phyloP scores from a whole-genome alignment of 2,113 vertebrate species.

The Eublepharis macularius region DNA sequence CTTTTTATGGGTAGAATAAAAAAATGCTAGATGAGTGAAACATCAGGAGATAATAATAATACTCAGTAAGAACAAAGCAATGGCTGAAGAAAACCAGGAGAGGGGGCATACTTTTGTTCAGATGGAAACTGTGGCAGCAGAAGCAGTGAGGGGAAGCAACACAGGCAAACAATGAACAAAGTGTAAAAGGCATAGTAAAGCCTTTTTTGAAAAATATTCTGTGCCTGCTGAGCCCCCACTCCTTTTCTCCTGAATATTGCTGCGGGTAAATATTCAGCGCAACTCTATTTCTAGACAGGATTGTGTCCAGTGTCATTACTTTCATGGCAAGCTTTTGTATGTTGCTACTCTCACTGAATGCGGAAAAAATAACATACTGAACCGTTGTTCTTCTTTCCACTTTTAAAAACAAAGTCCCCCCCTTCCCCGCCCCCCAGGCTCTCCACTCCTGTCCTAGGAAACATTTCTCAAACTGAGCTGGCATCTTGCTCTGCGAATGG shows the following conservation, averaged over 20 bases:
- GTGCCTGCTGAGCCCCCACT: not conserved
- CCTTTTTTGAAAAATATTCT: not conserved
- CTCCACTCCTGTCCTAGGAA: fast-evolving
- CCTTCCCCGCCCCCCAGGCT: no score
- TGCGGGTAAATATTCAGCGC: not conserved
- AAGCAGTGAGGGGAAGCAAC: not conserved
- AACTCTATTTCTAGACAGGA: not conserved
- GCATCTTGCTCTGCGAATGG: not conserved
- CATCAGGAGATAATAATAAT: not conserved
- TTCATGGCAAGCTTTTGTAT: not conserved
- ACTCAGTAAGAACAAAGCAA: not conserved
- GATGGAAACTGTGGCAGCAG: not conserved
- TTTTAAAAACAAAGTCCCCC: not conserved
- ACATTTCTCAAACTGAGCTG: not conserved
- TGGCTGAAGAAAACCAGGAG: not conserved
- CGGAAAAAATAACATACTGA: not conserved
- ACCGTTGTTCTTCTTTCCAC: not conserved
- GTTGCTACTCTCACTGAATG: not conserved
- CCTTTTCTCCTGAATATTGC: not conserved
- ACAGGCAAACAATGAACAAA: not conserved
- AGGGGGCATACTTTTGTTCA: not conserved
- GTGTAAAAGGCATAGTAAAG: not conserved
- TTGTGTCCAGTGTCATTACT: not conserved
- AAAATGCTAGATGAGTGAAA: not conserved
- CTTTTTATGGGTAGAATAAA: not conserved